These are phyloP conservation scores for Cyanoramphus novaezelandiae DNA, from an alignment of 2,113 vertebrate species.

Conservation along the genomic window DNA sequence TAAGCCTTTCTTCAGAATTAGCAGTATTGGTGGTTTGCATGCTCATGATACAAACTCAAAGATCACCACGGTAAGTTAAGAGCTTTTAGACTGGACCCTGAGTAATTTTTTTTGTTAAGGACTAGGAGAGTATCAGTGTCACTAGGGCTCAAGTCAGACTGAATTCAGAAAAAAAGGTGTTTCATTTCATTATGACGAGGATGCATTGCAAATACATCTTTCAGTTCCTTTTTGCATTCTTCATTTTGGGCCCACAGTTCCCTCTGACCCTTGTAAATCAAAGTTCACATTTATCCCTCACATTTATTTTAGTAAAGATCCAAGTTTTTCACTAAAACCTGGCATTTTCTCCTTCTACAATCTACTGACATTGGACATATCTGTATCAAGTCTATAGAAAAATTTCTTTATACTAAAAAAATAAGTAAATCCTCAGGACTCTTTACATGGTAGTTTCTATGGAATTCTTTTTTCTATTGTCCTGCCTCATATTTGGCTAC, in stretches of 20 bases:
- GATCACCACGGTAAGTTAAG: not conserved
- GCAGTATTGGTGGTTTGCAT: not conserved
- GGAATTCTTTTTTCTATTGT: not conserved
- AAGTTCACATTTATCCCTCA: not conserved
- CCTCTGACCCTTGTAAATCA: not conserved
- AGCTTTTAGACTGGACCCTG: not conserved
- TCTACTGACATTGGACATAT: not conserved
- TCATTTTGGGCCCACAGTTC: not conserved
- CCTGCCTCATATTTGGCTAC: not conserved
- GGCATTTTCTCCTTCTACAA: not conserved
- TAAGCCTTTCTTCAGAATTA: not conserved
- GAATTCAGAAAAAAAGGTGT: not conserved
- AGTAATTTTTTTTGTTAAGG: not conserved
- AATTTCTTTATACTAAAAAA: not conserved
- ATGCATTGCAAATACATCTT: not conserved
- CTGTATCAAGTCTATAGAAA: not conserved
- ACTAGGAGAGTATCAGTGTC: not conserved
- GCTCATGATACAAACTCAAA: not conserved
- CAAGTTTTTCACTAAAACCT: not conserved
- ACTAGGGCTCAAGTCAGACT: not conserved
- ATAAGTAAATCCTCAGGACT: not conserved
- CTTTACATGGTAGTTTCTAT: not conserved
- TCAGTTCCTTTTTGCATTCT: not conserved
- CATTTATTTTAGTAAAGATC: not conserved
- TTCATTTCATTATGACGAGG: not conserved